phyloP scores from a whole-genome alignment of 2,888 invertebrate genomes.

The Drosophila bunnanda region DNA sequence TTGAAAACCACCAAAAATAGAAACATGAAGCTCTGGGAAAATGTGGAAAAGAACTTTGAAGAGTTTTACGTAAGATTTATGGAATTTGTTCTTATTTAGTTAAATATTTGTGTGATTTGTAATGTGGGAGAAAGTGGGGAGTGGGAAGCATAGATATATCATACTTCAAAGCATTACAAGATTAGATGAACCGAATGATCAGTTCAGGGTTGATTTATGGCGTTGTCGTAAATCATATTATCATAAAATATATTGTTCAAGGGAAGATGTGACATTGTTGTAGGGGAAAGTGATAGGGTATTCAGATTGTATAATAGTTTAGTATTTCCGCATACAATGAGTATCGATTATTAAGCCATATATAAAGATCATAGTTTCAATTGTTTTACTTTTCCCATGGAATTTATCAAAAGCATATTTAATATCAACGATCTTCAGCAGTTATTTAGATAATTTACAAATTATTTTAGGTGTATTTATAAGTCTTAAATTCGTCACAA shows the following conservation, averaged over 20 bases:
- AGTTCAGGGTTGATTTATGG: not conserved
- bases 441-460: no score
- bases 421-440: no score
- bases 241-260: not conserved
- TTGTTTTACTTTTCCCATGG: no score
- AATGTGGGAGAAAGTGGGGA: not conserved
- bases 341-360: no score
- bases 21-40: not conserved
- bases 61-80: conserved; percentile 2
- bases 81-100: not conserved
- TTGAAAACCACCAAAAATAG: not conserved
- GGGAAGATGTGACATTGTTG: not conserved
- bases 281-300: no score
- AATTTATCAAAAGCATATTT: no score
- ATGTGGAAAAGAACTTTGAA: not conserved
- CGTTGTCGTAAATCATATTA: not conserved
- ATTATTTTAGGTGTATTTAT: no score
- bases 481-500: no score
- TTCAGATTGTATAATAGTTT: not conserved
- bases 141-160: not conserved
- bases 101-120: not conserved
- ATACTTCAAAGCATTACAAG: not conserved
- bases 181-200: not conserved
- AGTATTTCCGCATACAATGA: no score
- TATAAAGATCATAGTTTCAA: no score